Evolutionary conservation across 2,797 vertebrate species (phyloP).

Genomic region (Lepus townsendii): DNA sequence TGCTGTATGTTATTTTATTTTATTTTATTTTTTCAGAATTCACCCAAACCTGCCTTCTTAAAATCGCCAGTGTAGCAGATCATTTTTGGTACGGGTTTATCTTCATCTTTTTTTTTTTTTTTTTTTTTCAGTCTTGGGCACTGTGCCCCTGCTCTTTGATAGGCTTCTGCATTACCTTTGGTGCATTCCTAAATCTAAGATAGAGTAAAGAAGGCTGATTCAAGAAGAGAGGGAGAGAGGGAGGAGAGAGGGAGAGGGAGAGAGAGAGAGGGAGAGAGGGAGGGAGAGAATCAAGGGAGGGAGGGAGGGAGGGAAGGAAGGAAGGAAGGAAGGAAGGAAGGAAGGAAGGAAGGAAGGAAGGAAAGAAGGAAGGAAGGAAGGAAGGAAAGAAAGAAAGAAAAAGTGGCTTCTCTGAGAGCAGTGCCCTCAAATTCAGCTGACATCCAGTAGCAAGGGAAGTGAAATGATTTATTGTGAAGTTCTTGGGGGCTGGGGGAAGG

Average conservation of each 20-base stretch:
- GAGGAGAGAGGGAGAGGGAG: no score
- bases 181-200: conserved; percentile 1
- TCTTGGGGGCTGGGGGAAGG: background rate
- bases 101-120: background rate
- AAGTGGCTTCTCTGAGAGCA: background rate
- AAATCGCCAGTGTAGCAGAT: background rate
- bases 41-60: conserved; percentile 31
- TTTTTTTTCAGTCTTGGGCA: background rate
- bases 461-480: conserved; percentile 66
- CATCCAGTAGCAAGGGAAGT: conserved; percentile 60
- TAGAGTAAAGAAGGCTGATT: background rate
- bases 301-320: no score
- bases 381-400: no score
- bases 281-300: no score
- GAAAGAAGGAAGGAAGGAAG: no score
- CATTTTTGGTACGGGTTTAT: conserved; percentile 33
- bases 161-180: background rate
- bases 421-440: conserved; percentile 58
- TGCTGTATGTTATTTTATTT: background rate
- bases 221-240: background rate
- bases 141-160: background rate
- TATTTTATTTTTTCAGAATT: background rate
- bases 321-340: no score
- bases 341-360: no score
- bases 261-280: no score